Percentiles rank a stretch among this genome's conserved stretches.
Evolutionary conservation across 2,113 vertebrate species (phyloP).

Genomic region (Nesogale talazaci): DNA sequence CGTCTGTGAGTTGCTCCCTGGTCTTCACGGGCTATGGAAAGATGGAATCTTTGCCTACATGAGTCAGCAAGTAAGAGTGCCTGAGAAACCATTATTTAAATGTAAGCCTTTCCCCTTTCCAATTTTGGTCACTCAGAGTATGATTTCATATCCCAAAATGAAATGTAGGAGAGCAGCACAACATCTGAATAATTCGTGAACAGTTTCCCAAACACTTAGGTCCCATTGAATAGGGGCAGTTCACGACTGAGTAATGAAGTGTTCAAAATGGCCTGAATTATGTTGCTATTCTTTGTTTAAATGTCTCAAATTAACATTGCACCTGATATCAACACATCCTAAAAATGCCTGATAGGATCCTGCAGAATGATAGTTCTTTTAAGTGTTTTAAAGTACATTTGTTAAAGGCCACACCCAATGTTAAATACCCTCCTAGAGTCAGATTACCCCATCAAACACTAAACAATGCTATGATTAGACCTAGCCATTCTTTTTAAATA

Average conservation of each 20-base stretch:
- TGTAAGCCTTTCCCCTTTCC: constrained; percentile 53
- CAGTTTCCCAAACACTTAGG: constrained; percentile 51
- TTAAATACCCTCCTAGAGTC: not conserved
- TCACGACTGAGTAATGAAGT: constrained; percentile 54
- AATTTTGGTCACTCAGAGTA: constrained; percentile 71
- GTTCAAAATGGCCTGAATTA: constrained; percentile 41
- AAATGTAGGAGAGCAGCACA: constrained; percentile 50
- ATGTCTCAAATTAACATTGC: constrained; percentile 56
- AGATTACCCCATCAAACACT: not conserved
- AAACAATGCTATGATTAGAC: not conserved
- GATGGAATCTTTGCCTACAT: not conserved
- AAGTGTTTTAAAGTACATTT: not conserved
- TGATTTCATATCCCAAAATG: constrained; percentile 70
- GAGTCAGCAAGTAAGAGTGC: constrained; percentile 49
- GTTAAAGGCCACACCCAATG: not conserved
- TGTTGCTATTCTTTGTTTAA: constrained; percentile 43
- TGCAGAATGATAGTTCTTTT: not conserved
- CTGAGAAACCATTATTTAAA: constrained; percentile 66
- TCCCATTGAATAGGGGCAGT: constrained; percentile 44
- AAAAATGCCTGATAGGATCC: not conserved
- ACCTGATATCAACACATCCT: not conserved
- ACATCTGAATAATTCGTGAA: constrained; percentile 63
- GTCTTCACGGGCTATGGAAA: not conserved
- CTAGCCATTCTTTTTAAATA: not conserved
- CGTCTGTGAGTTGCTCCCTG: not conserved